phyloP scores from a whole-genome alignment of 2,888 invertebrate species.

The Nemotelus pantherinus region DNA sequence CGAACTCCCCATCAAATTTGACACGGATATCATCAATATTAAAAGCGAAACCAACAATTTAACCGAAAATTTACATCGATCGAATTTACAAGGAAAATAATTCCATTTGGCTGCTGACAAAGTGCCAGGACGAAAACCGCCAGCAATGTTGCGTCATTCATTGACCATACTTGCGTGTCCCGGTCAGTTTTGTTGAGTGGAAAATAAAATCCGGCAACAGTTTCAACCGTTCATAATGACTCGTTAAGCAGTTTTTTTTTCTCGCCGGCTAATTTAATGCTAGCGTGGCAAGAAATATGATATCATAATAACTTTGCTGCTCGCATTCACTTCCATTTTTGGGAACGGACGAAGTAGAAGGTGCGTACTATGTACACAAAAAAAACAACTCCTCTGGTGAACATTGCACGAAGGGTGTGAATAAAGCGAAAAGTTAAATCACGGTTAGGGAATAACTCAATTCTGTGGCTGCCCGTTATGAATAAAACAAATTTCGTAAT shows the following conservation, averaged over 20 bases:
- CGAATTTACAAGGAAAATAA: background rate
- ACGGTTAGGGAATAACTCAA: slow-evolving; percentile 38
- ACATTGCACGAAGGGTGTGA: slow-evolving; percentile 23
- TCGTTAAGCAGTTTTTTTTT: slow-evolving; percentile 25
- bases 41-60: background rate
- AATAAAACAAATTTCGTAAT: slow-evolving; percentile 38
- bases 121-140: background rate
- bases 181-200: slow-evolving; percentile 1
- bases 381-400: slow-evolving; percentile 5
- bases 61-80: background rate
- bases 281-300: slow-evolving; percentile 13
- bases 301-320: background rate
- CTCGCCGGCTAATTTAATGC: background rate
- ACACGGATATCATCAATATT: background rate
- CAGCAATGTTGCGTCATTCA: background rate
- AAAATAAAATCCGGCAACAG: background rate
- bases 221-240: slow-evolving; percentile 30
- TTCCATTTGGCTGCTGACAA: background rate
- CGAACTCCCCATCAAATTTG: background rate
- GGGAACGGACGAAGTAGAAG: background rate
- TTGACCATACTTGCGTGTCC: background rate
- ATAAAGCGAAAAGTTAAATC: slow-evolving; percentile 37
- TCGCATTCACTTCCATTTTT: background rate
- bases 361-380: background rate
- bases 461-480: slow-evolving; percentile 37